Percentiles rank a stretch among this genome's conserved stretches.
These are phyloP conservation scores for Thaumatotibia leucotreta DNA, from an alignment of 1,140 invertebrate genomes.

Conservation along the genomic window DNA sequence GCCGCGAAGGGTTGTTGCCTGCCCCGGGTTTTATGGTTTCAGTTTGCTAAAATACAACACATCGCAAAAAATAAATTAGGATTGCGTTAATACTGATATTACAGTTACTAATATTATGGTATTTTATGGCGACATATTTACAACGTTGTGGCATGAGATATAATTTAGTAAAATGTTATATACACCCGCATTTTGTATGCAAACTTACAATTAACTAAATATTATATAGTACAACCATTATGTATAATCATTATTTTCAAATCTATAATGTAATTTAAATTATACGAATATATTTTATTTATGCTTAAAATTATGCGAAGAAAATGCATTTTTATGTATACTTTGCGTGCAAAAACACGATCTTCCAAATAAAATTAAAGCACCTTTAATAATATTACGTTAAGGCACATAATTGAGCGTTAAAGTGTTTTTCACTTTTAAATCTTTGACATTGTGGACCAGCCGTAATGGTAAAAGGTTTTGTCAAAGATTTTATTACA, in stretches of 20 bases:
- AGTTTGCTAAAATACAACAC: background rate
- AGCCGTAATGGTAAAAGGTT: background rate
- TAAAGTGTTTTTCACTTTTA: background rate
- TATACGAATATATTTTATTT: conserved; percentile 31
- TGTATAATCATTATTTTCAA: conserved; percentile 11
- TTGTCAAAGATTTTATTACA: background rate
- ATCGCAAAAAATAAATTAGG: conserved; percentile 46
- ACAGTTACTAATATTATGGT: conserved; percentile 59
- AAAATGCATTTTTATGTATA: conserved; percentile 24
- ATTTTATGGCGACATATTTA: conserved; percentile 65
- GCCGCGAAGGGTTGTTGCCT: no score
- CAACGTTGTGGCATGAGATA: conserved; percentile 51
- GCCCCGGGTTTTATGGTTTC: no score
- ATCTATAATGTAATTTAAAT: conserved; percentile 39
- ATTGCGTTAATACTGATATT: conserved; percentile 70
- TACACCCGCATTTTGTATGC: conserved; percentile 48
- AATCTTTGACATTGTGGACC: background rate
- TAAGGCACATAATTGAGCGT: conserved; percentile 43
- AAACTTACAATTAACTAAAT: conserved; percentile 36
- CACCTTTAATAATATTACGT: conserved; percentile 35
- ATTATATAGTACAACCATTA: conserved; percentile 48
- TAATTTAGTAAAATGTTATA: conserved; percentile 54
- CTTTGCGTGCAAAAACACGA: conserved; percentile 23
- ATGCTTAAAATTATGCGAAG: conserved; percentile 28
- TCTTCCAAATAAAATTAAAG: conserved; percentile 31